Evolutionary conservation across 2,113 vertebrate species (phyloP).

Genomic region (Scortum barcoo): DNA sequence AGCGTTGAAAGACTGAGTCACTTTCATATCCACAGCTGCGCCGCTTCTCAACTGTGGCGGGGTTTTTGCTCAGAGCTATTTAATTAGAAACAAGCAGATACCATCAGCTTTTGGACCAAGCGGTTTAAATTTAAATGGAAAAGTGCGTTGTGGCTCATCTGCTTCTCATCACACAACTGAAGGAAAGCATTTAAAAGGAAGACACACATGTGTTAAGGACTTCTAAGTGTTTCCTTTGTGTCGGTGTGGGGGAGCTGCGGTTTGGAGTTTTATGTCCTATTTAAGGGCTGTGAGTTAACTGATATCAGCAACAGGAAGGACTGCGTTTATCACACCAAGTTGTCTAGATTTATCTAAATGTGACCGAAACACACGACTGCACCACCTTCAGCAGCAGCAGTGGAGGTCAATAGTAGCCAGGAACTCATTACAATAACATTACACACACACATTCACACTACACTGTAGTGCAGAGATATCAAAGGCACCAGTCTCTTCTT

Average conservation of each 20-base stretch:
- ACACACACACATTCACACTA: not conserved
- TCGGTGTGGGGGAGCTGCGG: not conserved
- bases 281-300: constrained; percentile 33
- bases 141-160: not conserved
- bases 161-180: not conserved
- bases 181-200: not conserved
- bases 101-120: not conserved
- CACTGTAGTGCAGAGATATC: constrained; percentile 1
- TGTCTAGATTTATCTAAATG: constrained; percentile 8
- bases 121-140: constrained; percentile 12
- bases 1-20: not conserved
- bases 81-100: constrained; percentile 1
- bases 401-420: not conserved
- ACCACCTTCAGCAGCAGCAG: constrained; percentile 26
- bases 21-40: constrained; percentile 9
- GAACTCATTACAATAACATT: constrained; percentile 9
- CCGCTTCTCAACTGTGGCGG: not conserved
- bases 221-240: constrained; percentile 7
- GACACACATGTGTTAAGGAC: constrained; percentile 22
- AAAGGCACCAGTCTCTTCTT: constrained; percentile 23
- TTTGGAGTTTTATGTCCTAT: constrained; percentile 6
- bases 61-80: constrained; percentile 16
- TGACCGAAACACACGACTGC: not conserved
- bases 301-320: constrained; percentile 12
- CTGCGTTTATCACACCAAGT: constrained; percentile 2